Conservation (phyloP, 1,140 invertebrate genomes). For the Cyphomyrmex costatus region DNA sequence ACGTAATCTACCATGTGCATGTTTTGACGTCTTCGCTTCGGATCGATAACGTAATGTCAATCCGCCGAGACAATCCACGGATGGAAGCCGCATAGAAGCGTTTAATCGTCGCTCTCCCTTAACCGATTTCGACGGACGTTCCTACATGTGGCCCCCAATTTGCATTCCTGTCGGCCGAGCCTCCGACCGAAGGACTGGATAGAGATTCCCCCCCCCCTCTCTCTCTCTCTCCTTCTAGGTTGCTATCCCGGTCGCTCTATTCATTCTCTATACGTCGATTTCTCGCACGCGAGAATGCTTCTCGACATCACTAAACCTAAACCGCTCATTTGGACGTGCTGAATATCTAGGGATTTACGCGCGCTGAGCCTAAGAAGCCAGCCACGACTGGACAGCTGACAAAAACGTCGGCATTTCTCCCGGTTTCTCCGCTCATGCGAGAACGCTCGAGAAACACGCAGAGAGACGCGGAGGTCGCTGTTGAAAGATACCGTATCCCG, state of each 20-base stretch:
- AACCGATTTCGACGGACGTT: conserved; percentile 59
- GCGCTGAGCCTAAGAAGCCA: background rate
- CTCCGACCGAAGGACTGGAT: conserved; percentile 45
- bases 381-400: background rate
- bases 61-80: conserved; percentile 27
- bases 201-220: background rate
- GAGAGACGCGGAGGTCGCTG: background rate
- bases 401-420: conserved; percentile 66
- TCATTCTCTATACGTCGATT: background rate
- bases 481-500: conserved; percentile 48
- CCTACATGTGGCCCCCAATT: conserved; percentile 53
- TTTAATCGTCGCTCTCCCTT: conserved; percentile 56
- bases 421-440: conserved; percentile 36
- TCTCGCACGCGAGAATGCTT: conserved; percentile 17
- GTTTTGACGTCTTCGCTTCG: conserved; percentile 36
- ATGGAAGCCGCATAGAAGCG: conserved; percentile 52
- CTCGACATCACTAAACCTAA: conserved; percentile 47
- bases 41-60: conserved; percentile 54
- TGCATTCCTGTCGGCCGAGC: conserved; percentile 60
- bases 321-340: conserved; percentile 46
- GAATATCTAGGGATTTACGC: conserved; percentile 16
- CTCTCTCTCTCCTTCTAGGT: background rate
- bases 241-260: background rate
- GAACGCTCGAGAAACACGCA: conserved; percentile 11
- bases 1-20: conserved; percentile 31